Conservation (phyloP, 2,113 vertebrate species). For the Scatophagus argus region DNA sequence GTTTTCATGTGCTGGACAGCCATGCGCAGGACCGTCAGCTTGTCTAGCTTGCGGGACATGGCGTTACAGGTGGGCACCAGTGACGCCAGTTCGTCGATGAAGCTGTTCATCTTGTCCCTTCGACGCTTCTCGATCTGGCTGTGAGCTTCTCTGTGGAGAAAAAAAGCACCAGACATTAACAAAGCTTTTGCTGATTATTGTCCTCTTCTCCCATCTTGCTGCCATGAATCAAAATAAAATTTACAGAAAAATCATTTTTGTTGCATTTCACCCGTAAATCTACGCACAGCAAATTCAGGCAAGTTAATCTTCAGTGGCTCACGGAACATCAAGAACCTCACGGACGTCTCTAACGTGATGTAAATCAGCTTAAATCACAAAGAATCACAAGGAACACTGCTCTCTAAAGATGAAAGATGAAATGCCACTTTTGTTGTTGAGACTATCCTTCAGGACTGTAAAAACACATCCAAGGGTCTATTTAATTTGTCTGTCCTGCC, state of each 20-base stretch:
- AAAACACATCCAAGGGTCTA: not conserved
- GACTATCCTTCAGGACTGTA: not conserved
- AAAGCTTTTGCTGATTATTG: not conserved
- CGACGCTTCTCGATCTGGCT: slow-evolving; percentile 98
- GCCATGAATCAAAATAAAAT: not conserved
- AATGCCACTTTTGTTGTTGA: not conserved
- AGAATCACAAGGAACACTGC: not conserved
- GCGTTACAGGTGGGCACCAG: slow-evolving; percentile 97
- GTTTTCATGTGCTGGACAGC: slow-evolving; percentile 99
- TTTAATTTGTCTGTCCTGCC: not conserved
- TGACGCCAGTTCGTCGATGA: slow-evolving; percentile 97
- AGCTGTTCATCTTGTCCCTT: slow-evolving; percentile 99
- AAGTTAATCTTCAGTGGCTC: not conserved
- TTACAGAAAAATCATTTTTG: not conserved
- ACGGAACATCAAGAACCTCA: not conserved
- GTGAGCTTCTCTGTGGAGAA: slow-evolving; percentile 91
- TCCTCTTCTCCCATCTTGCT: not conserved
- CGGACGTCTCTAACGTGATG: not conserved
- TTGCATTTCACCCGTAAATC: not conserved
- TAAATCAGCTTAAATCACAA: not conserved
- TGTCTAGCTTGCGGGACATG: slow-evolving; percentile 98
- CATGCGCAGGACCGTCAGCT: slow-evolving; percentile 97
- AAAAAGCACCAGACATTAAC: not conserved
- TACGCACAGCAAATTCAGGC: not conserved
- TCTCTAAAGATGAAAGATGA: not conserved